Conservation (phyloP, 1,140 invertebrate genomes). For the Drosophila melanica region DNA sequence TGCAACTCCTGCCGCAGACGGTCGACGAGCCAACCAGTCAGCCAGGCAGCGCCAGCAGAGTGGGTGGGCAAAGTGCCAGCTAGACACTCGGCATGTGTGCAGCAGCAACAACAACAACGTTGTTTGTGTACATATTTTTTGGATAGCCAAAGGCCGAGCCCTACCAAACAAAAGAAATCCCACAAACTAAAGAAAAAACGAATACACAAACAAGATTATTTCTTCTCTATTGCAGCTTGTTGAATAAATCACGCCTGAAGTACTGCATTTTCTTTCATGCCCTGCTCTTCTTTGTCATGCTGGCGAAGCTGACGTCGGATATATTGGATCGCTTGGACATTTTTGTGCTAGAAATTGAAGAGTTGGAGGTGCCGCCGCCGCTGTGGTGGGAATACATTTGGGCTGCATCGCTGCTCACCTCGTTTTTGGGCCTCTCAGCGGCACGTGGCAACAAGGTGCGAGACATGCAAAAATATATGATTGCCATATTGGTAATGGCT, state of each 20-base stretch:
- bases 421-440: conserved; percentile 93
- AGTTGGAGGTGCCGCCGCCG: conserved; percentile 94
- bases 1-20: conserved; percentile 31
- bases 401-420: conserved; percentile 93
- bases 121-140: conserved; percentile 58
- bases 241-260: conserved; percentile 96
- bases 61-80: conserved; percentile 70
- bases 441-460: conserved; percentile 92
- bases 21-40: conserved; percentile 27
- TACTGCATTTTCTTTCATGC: conserved; percentile 97
- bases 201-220: conserved; percentile 20
- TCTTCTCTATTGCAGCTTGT: conserved; percentile 87
- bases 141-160: conserved; percentile 31
- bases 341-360: conserved; percentile 97
- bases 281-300: conserved; percentile 94
- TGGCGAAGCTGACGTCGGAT: conserved; percentile 95
- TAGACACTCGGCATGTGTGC: conserved; percentile 53
- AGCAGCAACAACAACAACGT: conserved; percentile 22
- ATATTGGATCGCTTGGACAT: conserved; percentile 96
- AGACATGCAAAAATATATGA: conserved; percentile 92
- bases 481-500: conserved; percentile 91
- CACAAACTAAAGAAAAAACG: conserved; percentile 3
- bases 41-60: conserved; percentile 20
- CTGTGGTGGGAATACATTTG: conserved; percentile 96
- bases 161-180: conserved; percentile 24